A percentile compares a stretch with the other conserved stretches of the same genome.
Conservation (phyloP, 1,140 invertebrate genomes). For the Drosophila leontia region DNA sequence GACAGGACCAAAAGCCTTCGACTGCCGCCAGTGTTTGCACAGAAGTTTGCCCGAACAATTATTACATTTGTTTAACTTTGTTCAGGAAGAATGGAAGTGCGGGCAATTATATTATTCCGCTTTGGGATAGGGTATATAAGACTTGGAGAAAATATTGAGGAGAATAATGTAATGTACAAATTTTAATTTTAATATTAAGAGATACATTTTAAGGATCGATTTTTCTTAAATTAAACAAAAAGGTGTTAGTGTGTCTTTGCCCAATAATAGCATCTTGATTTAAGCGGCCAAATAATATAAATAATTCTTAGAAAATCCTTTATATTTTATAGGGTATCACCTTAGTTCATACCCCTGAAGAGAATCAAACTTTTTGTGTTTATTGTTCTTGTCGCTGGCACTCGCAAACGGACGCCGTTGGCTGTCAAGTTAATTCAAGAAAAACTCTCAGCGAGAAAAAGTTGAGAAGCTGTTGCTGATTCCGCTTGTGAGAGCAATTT, state of each 20-base stretch:
- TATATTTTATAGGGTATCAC: constrained; percentile 1
- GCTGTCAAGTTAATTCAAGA: constrained; percentile 65
- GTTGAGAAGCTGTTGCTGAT: constrained; percentile 50
- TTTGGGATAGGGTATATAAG: background rate
- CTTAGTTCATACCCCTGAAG: accelerated
- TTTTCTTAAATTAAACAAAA: background rate
- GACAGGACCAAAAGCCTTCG: constrained; percentile 32
- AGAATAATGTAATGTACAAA: background rate
- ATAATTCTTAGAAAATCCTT: background rate
- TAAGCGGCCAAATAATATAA: background rate
- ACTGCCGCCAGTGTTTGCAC: constrained; percentile 68
- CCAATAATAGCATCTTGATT: background rate
- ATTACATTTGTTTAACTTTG: constrained; percentile 82
- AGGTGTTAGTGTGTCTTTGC: accelerated
- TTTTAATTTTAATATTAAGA: too few species aligned
- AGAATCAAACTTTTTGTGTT: constrained; percentile 23
- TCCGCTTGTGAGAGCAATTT: constrained; percentile 39
- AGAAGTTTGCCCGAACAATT: constrained; percentile 79
- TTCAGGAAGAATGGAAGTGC: constrained; percentile 14
- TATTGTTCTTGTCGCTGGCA: constrained; percentile 51
- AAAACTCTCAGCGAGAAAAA: constrained; percentile 45
- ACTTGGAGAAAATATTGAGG: background rate
- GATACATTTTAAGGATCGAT: background rate
- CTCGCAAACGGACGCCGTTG: constrained; percentile 23
- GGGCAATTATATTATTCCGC: constrained; percentile 49